Evolutionary conservation across 92 coral and sea anemone genomes (phyloP).

Genomic region (Bergia puertoricense): DNA sequence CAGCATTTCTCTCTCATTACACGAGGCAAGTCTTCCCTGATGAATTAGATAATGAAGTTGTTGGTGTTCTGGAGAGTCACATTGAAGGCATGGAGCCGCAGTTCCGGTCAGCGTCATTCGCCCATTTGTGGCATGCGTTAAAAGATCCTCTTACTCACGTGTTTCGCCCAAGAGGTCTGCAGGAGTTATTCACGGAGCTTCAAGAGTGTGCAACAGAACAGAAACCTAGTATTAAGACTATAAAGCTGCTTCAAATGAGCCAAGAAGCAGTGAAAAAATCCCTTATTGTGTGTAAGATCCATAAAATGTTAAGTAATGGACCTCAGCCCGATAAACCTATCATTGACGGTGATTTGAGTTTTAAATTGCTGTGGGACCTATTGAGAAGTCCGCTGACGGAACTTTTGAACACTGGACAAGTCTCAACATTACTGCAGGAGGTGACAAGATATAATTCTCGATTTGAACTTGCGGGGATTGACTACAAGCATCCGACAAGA

Average conservation of each 20-base stretch:
- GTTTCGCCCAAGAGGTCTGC: conserved; percentile 62
- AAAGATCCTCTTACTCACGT: conserved; percentile 69
- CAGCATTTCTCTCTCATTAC: conserved; percentile 56
- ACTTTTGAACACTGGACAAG: conserved; percentile 55
- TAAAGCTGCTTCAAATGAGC: conserved; percentile 17
- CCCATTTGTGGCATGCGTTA: conserved; percentile 76
- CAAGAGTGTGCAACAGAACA: conserved; percentile 56
- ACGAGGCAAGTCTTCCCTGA: conserved; percentile 60
- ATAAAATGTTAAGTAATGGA: conserved; percentile 19
- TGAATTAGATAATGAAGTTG: conserved; percentile 56
- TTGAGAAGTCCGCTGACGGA: conserved; percentile 71
- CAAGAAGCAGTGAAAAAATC: conserved; percentile 20
- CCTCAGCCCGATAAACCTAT: background rate
- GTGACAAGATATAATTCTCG: conserved; percentile 69
- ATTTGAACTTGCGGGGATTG: conserved; percentile 83
- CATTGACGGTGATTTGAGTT: background rate
- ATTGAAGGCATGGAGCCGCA: conserved; percentile 92
- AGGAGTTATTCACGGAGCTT: conserved; percentile 52
- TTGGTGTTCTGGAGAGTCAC: conserved; percentile 64
- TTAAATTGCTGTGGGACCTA: conserved; percentile 66
- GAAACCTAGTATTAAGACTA: background rate
- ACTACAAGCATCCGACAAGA: conserved; percentile 72
- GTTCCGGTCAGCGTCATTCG: conserved; percentile 83
- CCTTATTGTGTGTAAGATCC: conserved; percentile 23
- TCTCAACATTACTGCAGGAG: conserved; percentile 64